phyloP scores from a whole-genome alignment of 2,888 invertebrate species.

The Criorhina ranunculi region DNA sequence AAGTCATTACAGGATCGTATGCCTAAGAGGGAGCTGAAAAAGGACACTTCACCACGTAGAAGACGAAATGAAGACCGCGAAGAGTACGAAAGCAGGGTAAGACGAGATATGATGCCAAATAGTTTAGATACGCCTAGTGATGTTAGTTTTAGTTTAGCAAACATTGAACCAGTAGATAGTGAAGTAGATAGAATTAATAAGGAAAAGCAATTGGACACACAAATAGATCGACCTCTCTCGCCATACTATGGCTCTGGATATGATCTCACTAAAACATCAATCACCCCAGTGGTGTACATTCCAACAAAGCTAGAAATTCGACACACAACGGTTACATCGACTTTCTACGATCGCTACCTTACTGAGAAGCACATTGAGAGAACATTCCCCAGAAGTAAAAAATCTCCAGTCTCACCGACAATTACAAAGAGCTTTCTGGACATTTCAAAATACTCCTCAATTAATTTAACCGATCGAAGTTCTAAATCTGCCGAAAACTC shows the following conservation, averaged over 20 bases:
- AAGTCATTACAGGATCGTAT: slow-evolving; percentile 36
- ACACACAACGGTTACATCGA: slow-evolving; percentile 84
- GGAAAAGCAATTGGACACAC: slow-evolving; percentile 78
- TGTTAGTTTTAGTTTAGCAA: slow-evolving; percentile 82
- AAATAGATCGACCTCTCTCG: slow-evolving; percentile 78
- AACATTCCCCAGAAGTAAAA: slow-evolving; percentile 79
- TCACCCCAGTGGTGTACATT: slow-evolving; percentile 80
- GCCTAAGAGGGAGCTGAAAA: slow-evolving; percentile 81
- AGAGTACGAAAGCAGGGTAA: slow-evolving; percentile 84
- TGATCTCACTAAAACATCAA: slow-evolving; percentile 78
- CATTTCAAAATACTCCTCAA: slow-evolving; percentile 64
- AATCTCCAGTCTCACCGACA: slow-evolving; percentile 82
- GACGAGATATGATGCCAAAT: slow-evolving; percentile 84
- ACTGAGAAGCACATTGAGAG: slow-evolving; percentile 83
- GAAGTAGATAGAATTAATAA: slow-evolving; percentile 82
- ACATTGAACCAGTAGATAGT: slow-evolving; percentile 83
- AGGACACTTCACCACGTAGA: slow-evolving; percentile 83
- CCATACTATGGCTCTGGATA: slow-evolving; percentile 79
- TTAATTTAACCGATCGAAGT: slow-evolving; percentile 29
- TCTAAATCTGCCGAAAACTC: slow-evolving; percentile 80
- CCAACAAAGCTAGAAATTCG: slow-evolving; percentile 83
- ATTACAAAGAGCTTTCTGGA: slow-evolving; percentile 81
- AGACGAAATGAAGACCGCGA: slow-evolving; percentile 82
- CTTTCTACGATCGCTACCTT: slow-evolving; percentile 84
- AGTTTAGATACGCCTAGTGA: slow-evolving; percentile 82